Conservation (phyloP, 2,888 invertebrate genomes). For the Oxystoma pomonae region DNA sequence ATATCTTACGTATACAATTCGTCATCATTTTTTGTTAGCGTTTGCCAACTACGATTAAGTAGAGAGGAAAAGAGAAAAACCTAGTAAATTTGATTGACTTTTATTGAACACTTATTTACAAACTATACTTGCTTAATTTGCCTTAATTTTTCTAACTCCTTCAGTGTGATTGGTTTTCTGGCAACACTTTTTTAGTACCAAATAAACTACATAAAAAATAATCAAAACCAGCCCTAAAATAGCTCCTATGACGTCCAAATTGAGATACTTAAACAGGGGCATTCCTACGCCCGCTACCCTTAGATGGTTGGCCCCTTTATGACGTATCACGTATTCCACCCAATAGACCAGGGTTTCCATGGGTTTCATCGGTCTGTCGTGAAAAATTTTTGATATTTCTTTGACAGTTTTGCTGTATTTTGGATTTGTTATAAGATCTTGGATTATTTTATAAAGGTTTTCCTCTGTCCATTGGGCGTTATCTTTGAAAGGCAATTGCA, state of each 20-base stretch:
- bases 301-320: conserved; percentile 36
- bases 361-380: conserved; percentile 34
- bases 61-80: too few relatives aligned
- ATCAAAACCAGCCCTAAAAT: neutral
- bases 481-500: conserved; percentile 42
- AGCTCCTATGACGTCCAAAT: conserved; percentile 30
- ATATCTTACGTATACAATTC: too few relatives aligned
- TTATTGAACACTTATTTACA: too few relatives aligned
- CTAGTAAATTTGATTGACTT: too few relatives aligned
- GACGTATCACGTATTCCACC: conserved; percentile 36
- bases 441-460: conserved; percentile 39
- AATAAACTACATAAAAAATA: neutral
- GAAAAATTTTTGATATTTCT: conserved; percentile 31
- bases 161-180: neutral
- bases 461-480: conserved; percentile 45
- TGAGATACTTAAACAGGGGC: conserved; percentile 33
- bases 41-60: too few relatives aligned
- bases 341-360: conserved; percentile 35
- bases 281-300: conserved; percentile 30
- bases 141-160: neutral
- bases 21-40: too few relatives aligned
- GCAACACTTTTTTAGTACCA: neutral
- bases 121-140: too few relatives aligned
- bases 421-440: conserved; percentile 46
- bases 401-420: conserved; percentile 31